Evolutionary conservation across 2,888 invertebrate species (phyloP).

Genomic region (Caenorhabditis afra): DNA sequence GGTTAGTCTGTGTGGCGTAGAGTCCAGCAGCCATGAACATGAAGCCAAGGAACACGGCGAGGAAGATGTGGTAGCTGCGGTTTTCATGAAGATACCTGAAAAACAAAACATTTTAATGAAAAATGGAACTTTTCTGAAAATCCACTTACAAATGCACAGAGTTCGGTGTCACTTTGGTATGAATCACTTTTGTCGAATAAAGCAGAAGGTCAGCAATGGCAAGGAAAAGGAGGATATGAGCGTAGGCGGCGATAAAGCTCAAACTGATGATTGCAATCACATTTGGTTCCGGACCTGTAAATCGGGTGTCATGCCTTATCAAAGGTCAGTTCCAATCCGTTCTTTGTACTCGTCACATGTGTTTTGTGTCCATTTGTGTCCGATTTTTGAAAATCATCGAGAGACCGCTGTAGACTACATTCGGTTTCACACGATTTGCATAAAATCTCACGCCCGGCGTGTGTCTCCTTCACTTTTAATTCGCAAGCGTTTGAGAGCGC

Average conservation of each 20-base stretch:
- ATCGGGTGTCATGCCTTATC: too few relatives aligned
- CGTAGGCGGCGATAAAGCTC: conserved; percentile 65
- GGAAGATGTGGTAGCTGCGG: conserved; percentile 52
- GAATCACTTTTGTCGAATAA: conserved; percentile 22
- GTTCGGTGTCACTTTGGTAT: conserved; percentile 44
- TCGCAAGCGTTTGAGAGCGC: not conserved
- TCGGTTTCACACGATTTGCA: not conserved
- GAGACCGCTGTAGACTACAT: not conserved
- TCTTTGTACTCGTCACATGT: too few relatives aligned
- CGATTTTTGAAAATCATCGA: not conserved
- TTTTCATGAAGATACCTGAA: conserved; percentile 42
- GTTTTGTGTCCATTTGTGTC: not conserved
- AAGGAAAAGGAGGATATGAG: conserved; percentile 64
- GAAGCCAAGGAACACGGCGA: conserved; percentile 59
- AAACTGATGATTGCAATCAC: conserved; percentile 64
- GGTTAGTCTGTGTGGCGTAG: conserved; percentile 63
- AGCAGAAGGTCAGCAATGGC: conserved; percentile 54
- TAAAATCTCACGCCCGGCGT: not conserved
- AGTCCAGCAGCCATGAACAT: conserved; percentile 40
- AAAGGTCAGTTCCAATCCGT: too few relatives aligned
- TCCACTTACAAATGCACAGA: conserved; percentile 40
- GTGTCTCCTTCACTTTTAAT: too few relatives aligned
- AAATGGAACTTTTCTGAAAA: not conserved
- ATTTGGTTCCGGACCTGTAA: conserved; percentile 66
- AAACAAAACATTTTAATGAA: not conserved